phyloP scores from a whole-genome alignment of 2,113 vertebrate species.

The Tichodroma muraria region DNA sequence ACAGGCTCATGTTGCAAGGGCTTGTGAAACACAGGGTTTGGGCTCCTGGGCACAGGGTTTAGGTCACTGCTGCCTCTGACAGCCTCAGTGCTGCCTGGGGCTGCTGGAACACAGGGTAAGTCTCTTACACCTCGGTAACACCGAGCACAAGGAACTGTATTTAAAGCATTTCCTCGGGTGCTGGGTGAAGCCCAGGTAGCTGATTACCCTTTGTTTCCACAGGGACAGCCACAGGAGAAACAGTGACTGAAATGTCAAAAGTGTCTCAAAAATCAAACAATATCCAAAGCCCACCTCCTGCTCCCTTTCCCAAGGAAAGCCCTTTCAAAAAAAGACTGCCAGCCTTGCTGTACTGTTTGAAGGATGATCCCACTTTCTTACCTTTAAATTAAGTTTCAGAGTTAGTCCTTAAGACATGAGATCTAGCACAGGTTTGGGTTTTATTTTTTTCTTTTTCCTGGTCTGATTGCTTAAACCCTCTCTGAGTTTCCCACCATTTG shows the following conservation, averaged over 20 bases:
- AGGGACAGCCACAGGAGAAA: not conserved
- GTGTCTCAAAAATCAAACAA: not conserved
- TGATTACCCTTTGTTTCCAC: not conserved
- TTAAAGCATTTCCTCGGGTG: not conserved
- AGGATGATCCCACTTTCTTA: not conserved
- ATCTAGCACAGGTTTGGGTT: not conserved
- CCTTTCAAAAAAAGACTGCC: not conserved
- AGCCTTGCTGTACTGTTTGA: not conserved
- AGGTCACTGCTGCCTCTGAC: not conserved
- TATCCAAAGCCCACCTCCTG: not conserved
- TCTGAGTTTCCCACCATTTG: constrained; percentile 69
- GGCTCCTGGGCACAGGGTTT: fast-evolving
- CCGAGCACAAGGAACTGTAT: not conserved
- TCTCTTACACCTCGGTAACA: not conserved
- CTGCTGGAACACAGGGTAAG: not conserved
- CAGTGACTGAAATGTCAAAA: not conserved
- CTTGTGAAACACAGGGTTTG: not conserved
- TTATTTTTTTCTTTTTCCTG: constrained; percentile 18
- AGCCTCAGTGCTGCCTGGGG: fast-evolving
- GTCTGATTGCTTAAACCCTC: constrained; percentile 82
- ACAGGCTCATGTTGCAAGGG: not conserved
- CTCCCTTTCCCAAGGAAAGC: not conserved
- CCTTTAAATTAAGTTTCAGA: constrained; percentile 62
- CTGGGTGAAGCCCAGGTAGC: fast-evolving
- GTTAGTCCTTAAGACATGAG: constrained; percentile 72